Conservation (phyloP, 2,113 vertebrate species). For the Lanius collurio region DNA sequence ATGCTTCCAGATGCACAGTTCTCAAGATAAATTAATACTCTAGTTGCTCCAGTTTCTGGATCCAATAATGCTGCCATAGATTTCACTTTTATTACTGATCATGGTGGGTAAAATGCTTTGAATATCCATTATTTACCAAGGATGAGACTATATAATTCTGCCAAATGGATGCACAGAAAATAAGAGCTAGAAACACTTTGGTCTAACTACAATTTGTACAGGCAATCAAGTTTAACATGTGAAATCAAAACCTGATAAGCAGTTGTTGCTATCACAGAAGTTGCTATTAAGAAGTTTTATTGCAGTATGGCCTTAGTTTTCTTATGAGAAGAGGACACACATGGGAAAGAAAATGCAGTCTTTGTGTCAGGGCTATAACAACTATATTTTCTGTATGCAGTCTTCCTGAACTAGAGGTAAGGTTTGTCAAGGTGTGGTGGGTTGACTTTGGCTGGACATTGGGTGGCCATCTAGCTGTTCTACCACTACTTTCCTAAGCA, state of each 20-base stretch:
- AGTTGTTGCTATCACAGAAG: neutral
- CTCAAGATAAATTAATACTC: neutral
- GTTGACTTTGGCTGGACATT: neutral
- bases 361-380: neutral
- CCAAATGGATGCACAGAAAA: neutral
- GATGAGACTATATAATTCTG: neutral
- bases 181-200: neutral
- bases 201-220: neutral
- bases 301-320: neutral
- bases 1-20: rapidly evolving
- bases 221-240: neutral
- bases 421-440: neutral
- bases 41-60: neutral
- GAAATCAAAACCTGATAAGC: neutral
- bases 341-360: neutral
- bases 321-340: neutral
- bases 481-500: neutral
- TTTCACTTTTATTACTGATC: neutral
- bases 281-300: neutral
- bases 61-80: neutral
- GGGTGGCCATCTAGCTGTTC: neutral
- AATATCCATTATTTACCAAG: neutral
- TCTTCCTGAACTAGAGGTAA: neutral
- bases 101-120: neutral
- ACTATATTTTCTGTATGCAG: neutral